Base-by-base conservation (phyloP, 2,113 vertebrate genomes). In the Ophthalmolycus amberensis region DNA sequence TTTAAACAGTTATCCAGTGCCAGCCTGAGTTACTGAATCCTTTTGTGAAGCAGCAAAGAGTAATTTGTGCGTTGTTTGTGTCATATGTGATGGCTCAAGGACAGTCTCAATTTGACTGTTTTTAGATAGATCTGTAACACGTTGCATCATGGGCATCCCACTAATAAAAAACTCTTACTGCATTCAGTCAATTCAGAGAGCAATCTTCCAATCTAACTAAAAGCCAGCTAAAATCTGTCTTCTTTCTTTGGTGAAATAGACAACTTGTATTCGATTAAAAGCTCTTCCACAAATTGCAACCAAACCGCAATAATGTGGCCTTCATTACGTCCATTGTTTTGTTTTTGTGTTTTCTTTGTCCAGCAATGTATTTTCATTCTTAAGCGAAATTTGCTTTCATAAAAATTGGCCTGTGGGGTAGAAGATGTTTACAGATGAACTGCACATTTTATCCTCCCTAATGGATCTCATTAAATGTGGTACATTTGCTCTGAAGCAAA, bases 261-360 rank as follows among this genome's bases (percentile, higher is more conserved):
- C 14, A 85, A 80, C 29, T 71, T 84, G 38, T 76, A 71, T 86
- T 66, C 73, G 73, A 80, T 84, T 79, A 64, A 90, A 87, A 80
- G 42, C 60, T 82, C 40, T 75, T 60, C 70, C 65, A 42, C 59
- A 79, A 74, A 59, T 66, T 83, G 40, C 67, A 71, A 73, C 87
- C 75, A 88, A 77, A 88, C 85, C 52, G 6, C 83, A 85, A 42
- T 79, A 84, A 85, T 82, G 42, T 90, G 84, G 79, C 75, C 54
- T 82, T 90, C n/a, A 75, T 87, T 80, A 75, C 27, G 58, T 65
- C 66, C 32, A 54, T 70, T 38, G 42, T 50, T 73, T 48, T 18
- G n/a, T 68, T 62, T 75, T 60, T 78, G 50, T 71, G 48, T 76
- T 62, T 46, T 75, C n/a, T 46, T 8, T 79, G 62, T 76, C 54